These are phyloP conservation scores for Neoitamus cyanurus DNA, from an alignment of 2,888 invertebrate species.

Conservation along the genomic window DNA sequence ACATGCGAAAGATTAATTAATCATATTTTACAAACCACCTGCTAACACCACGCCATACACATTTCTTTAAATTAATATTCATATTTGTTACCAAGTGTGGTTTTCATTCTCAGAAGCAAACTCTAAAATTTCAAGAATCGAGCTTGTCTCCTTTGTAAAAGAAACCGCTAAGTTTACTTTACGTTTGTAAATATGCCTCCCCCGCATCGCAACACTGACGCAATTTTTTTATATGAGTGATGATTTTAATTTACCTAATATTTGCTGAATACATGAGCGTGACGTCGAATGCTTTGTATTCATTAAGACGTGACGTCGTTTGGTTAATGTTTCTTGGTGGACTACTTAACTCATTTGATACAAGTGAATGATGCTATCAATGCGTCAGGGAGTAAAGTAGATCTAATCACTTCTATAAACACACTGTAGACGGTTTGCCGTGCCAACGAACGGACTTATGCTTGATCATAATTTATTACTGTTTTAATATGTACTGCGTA, in stretches of 20 bases:
- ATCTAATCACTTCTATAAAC: neutral
- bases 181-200: neutral
- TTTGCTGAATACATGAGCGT: neutral
- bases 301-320: neutral
- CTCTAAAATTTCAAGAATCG: neutral
- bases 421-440: neutral
- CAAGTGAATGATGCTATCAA: neutral
- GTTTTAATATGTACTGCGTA: too few relatives aligned
- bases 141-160: neutral
- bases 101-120: too few relatives aligned
- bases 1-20: too few relatives aligned
- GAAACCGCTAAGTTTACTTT: neutral
- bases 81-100: too few relatives aligned
- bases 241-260: neutral
- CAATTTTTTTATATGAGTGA: neutral
- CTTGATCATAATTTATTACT: neutral
- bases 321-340: neutral
- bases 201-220: neutral
- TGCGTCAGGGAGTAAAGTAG: neutral
- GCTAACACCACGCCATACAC: too few relatives aligned
- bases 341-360: neutral
- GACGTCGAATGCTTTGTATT: neutral
- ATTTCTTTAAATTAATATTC: too few relatives aligned
- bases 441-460: neutral
- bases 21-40: too few relatives aligned